phyloP scores from a whole-genome alignment of 1,140 invertebrate genomes.

The Aplysia californica region DNA sequence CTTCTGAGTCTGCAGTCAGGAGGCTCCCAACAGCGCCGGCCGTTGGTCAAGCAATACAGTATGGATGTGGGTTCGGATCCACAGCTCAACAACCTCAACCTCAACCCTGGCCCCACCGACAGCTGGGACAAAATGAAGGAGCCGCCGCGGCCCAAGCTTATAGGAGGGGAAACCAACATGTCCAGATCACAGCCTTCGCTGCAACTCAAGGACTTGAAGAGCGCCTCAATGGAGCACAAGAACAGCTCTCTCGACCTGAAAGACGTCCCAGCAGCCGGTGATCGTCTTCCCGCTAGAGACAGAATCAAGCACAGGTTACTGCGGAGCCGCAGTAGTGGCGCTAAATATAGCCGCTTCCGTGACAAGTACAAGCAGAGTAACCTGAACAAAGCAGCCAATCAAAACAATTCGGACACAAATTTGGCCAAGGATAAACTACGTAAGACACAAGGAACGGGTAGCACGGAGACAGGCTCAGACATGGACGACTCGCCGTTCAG shows the following conservation, averaged over 20 bases:
- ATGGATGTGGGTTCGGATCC: slow-evolving; percentile 40
- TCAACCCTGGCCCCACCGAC: slow-evolving; percentile 41
- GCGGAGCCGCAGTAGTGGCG: slow-evolving; percentile 41
- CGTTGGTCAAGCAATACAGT: slow-evolving; percentile 42
- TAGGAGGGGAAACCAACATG: too few relatives aligned
- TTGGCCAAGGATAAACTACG: slow-evolving; percentile 33
- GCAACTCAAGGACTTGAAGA: slow-evolving; percentile 33
- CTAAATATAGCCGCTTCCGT: slow-evolving; percentile 44
- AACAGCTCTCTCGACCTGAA: slow-evolving; percentile 28
- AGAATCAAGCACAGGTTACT: slow-evolving; percentile 38
- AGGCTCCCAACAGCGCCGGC: slow-evolving; percentile 23
- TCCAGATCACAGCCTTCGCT: slow-evolving; percentile 42
- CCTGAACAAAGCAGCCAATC: slow-evolving; percentile 19
- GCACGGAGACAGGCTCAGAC: slow-evolving; percentile 49
- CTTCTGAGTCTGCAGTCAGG: slow-evolving; percentile 23
- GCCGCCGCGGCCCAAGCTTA: slow-evolving; percentile 24
- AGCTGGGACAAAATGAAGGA: slow-evolving; percentile 34
- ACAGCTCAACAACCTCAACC: slow-evolving; percentile 39
- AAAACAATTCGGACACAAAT: slow-evolving; percentile 25
- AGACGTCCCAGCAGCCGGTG: slow-evolving; percentile 25
- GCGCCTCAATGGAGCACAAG: slow-evolving; percentile 25
- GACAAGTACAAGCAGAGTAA: slow-evolving; percentile 42
- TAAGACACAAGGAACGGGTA: slow-evolving; percentile 33
- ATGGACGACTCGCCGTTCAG: slow-evolving; percentile 44
- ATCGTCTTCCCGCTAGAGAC: slow-evolving; percentile 30